phyloP scores from a whole-genome alignment of 2,113 vertebrate genomes.

The Odontesthes bonariensis region DNA sequence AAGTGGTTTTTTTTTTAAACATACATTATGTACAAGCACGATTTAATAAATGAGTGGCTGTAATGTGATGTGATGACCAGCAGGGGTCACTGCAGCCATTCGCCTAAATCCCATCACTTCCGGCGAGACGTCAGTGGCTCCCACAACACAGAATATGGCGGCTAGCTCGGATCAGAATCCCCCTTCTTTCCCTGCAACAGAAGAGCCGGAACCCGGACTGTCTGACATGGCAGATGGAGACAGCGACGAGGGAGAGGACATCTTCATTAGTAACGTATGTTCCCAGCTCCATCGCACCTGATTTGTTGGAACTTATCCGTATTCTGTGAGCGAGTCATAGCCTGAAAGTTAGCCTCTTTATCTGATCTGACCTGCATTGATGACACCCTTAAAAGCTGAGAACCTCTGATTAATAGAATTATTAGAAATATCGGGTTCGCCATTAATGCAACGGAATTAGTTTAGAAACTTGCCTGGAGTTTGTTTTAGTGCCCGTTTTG shows the following conservation, averaged over 20 bases:
- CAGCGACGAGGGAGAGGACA: conserved; percentile 92
- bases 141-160: conserved; percentile 85
- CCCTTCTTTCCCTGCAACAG: conserved; percentile 85
- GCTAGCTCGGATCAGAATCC: conserved; percentile 83
- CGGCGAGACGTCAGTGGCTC: conserved; percentile 43
- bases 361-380: conserved; percentile 37
- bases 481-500: not conserved
- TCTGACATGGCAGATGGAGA: conserved; percentile 79
- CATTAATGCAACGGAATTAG: not conserved
- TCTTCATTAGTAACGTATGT: conserved; percentile 86
- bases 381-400: not conserved
- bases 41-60: too few relatives aligned
- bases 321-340: not conserved
- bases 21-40: too few relatives aligned
- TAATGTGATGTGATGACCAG: not conserved
- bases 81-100: conserved; percentile 42
- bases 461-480: not conserved
- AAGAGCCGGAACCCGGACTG: conserved; percentile 73
- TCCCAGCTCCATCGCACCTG: not conserved
- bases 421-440: not conserved
- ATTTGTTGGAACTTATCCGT: not conserved
- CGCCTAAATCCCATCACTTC: not conserved
- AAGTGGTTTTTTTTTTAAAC: too few relatives aligned
- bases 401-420: not conserved
- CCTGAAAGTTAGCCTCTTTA: conserved; percentile 29